Evolutionary conservation across 2,888 invertebrate species (phyloP).

Genomic region (Trichogramma dendrolimi): DNA sequence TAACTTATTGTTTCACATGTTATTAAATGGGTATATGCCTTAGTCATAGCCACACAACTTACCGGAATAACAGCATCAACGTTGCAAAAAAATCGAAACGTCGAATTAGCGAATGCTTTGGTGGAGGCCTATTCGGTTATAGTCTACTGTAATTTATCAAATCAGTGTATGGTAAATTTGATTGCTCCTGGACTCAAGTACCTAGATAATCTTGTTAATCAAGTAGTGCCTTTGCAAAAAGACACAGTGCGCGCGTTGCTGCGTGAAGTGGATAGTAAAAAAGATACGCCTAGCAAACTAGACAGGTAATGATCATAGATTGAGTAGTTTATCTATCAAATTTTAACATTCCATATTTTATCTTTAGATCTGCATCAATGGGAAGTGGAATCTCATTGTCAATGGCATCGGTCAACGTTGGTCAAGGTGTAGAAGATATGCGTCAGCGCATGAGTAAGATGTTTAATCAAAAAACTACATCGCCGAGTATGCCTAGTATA

Average conservation of each 20-base stretch:
- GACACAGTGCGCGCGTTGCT: slow-evolving; percentile 56
- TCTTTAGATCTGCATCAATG: slow-evolving; percentile 41
- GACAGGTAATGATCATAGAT: slow-evolving; percentile 42
- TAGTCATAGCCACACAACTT: slow-evolving; percentile 63
- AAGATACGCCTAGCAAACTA: slow-evolving; percentile 45
- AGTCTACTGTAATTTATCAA: slow-evolving; percentile 56
- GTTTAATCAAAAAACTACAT: slow-evolving; percentile 52
- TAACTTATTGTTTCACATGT: slow-evolving; percentile 7
- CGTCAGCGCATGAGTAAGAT: slow-evolving; percentile 60
- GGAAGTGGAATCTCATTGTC: slow-evolving; percentile 48
- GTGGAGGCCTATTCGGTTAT: slow-evolving; percentile 64
- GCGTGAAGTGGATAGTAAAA: slow-evolving; percentile 56
- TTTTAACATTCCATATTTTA: neutral
- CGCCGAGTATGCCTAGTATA: slow-evolving; percentile 45
- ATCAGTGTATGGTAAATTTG: slow-evolving; percentile 52
- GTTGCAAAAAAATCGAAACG: slow-evolving; percentile 56
- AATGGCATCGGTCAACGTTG: slow-evolving; percentile 49
- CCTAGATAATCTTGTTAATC: slow-evolving; percentile 53
- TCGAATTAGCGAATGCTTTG: slow-evolving; percentile 60
- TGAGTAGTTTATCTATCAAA: neutral
- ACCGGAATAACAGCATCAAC: slow-evolving; percentile 58
- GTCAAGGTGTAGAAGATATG: slow-evolving; percentile 61
- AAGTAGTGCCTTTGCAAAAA: slow-evolving; percentile 53
- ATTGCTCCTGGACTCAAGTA: slow-evolving; percentile 57
- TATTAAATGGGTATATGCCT: neutral